phyloP scores from a whole-genome alignment of 2,888 invertebrate genomes.

The Lycocerus yunnanus region DNA sequence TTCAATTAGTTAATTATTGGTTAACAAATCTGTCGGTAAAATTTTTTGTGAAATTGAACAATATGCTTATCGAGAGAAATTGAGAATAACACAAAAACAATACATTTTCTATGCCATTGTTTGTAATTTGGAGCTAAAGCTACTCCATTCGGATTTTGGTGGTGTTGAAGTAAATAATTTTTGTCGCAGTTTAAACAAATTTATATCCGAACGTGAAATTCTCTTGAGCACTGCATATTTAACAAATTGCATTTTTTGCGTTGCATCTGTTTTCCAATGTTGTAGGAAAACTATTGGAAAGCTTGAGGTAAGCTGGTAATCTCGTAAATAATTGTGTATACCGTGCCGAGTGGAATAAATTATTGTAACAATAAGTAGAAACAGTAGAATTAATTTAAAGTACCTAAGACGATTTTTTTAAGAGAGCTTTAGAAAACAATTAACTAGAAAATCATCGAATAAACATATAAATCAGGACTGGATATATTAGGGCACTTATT shows the following conservation, averaged over 20 bases:
- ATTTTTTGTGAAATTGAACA: neutral
- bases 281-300: neutral
- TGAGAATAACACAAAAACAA: neutral
- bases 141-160: neutral
- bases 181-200: too few relatives aligned
- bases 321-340: neutral
- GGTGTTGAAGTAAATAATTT: too few relatives aligned
- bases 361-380: neutral
- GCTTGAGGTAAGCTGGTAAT: neutral
- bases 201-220: neutral
- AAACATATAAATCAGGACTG: conserved; percentile 53
- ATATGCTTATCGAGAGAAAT: neutral
- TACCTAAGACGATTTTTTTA: conserved; percentile 23
- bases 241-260: neutral
- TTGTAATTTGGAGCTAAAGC: neutral
- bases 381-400: neutral
- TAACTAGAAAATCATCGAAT: conserved; percentile 47
- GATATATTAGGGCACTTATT: conserved; percentile 55
- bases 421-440: conserved; percentile 39
- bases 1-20: neutral
- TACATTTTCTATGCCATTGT: too few relatives aligned
- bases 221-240: neutral
- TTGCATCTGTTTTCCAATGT: neutral
- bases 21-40: neutral
- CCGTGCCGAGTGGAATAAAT: neutral